A percentile compares a stretch with the other conserved stretches of the same genome.
These are phyloP conservation scores for Cossypha heuglini DNA, from an alignment of 2,797 vertebrate genomes.

Conservation along the genomic window DNA sequence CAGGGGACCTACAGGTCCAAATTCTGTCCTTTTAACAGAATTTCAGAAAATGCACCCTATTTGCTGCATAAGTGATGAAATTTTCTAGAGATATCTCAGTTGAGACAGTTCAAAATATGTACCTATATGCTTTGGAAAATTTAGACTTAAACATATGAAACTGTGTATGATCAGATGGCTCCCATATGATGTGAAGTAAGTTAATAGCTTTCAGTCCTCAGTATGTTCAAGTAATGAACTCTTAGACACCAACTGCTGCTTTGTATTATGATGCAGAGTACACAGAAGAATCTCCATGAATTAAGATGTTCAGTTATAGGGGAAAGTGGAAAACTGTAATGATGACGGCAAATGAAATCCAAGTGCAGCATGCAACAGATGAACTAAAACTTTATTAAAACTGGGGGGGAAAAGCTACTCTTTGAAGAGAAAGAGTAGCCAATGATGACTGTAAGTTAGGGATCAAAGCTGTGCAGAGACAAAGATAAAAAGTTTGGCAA, in stretches of 20 bases:
- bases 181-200: background rate
- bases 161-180: background rate
- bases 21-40: background rate
- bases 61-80: background rate
- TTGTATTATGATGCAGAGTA: background rate
- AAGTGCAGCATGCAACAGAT: conserved; percentile 54
- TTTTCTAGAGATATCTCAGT: background rate
- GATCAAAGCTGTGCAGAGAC: conserved; percentile 86
- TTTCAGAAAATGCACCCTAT: background rate
- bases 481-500: conserved; percentile 91
- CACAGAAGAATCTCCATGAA: background rate
- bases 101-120: background rate
- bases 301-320: background rate
- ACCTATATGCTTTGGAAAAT: background rate
- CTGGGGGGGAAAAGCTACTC: background rate
- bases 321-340: background rate
- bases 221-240: background rate
- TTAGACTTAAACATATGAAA: background rate
- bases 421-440: background rate
- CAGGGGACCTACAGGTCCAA: background rate
- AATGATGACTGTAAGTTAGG: background rate
- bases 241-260: background rate
- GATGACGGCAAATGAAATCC: conserved; percentile 53
- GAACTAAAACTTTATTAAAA: conserved; percentile 71
- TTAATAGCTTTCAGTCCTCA: background rate